phyloP scores from a whole-genome alignment of 2,113 vertebrate genomes.

The Camelus bactrianus region DNA sequence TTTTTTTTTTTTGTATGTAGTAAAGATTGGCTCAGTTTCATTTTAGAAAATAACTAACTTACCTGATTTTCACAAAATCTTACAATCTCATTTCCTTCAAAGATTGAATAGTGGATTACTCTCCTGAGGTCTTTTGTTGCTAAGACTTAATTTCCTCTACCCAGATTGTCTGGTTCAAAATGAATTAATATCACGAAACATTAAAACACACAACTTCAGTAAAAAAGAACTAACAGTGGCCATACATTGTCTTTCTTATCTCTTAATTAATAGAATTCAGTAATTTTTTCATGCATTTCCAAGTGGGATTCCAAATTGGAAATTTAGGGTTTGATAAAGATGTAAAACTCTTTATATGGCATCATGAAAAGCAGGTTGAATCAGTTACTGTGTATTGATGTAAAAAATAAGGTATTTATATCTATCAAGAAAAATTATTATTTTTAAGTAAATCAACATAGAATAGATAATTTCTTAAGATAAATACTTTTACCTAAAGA shows the following conservation, averaged over 20 bases:
- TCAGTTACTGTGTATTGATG: not conserved
- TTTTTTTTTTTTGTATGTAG: conserved; percentile 34
- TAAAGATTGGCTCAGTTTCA: conserved; percentile 41
- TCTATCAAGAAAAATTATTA: not conserved
- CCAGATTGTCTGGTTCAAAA: conserved; percentile 34
- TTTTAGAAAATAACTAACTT: conserved; percentile 54
- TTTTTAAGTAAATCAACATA: not conserved
- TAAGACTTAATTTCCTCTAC: conserved; percentile 63
- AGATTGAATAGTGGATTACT: conserved; percentile 55
- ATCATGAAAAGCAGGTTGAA: not conserved
- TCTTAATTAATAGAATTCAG: conserved; percentile 27
- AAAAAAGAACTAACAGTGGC: conserved; percentile 17
- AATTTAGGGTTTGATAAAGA: conserved; percentile 3
- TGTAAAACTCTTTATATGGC: not conserved
- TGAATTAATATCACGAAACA: conserved; percentile 39
- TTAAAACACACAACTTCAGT: not conserved
- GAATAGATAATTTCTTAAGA: not conserved
- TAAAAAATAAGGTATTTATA: conserved; percentile 20
- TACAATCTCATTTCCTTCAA: conserved; percentile 38
- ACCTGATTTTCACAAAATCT: conserved; percentile 61
- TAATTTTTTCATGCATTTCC: conserved; percentile 22
- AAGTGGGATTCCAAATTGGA: not conserved
- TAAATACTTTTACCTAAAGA: not conserved
- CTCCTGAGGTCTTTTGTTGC: conserved; percentile 55
- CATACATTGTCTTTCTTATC: not conserved